Percentiles rank a stretch among this genome's conserved stretches.
Conservation (phyloP, 2,797 vertebrate species). For the Melanotaenia maccullochi region DNA sequence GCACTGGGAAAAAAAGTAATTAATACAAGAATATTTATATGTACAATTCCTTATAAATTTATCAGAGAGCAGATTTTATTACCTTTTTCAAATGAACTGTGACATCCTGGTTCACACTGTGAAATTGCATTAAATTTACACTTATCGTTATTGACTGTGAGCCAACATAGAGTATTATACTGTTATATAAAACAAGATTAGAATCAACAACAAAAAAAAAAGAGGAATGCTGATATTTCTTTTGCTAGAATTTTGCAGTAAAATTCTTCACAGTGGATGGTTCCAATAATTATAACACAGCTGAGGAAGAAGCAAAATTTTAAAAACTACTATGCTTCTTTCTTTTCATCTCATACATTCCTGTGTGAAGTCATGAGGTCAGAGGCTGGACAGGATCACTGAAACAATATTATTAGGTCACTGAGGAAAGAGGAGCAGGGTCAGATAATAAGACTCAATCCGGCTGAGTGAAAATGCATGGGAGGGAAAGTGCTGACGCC, state of each 20-base stretch:
- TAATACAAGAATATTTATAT: neutral
- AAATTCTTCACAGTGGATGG: neutral
- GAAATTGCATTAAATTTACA: neutral
- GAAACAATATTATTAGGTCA: constrained; percentile 86
- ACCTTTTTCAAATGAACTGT: neutral
- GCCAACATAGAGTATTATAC: neutral
- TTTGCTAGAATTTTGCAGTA: neutral
- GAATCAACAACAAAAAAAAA: neutral
- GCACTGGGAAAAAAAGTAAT: neutral
- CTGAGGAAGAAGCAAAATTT: constrained; percentile 20
- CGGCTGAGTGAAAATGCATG: constrained; percentile 80
- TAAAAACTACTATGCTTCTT: constrained; percentile 29
- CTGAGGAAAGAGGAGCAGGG: constrained; percentile 75
- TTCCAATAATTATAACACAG: neutral
- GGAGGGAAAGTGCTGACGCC: constrained; percentile 84
- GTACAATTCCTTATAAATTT: neutral
- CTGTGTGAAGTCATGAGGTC: constrained; percentile 68
- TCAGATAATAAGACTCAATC: constrained; percentile 86
- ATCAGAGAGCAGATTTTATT: neutral
- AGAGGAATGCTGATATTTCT: neutral
- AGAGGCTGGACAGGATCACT: constrained; percentile 73
- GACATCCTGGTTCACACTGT: neutral
- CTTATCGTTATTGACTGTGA: neutral
- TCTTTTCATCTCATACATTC: constrained; percentile 63
- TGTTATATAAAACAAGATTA: neutral